Evolutionary conservation across 2,888 invertebrate species (phyloP).

Genomic region (Diplolepis rosae): DNA sequence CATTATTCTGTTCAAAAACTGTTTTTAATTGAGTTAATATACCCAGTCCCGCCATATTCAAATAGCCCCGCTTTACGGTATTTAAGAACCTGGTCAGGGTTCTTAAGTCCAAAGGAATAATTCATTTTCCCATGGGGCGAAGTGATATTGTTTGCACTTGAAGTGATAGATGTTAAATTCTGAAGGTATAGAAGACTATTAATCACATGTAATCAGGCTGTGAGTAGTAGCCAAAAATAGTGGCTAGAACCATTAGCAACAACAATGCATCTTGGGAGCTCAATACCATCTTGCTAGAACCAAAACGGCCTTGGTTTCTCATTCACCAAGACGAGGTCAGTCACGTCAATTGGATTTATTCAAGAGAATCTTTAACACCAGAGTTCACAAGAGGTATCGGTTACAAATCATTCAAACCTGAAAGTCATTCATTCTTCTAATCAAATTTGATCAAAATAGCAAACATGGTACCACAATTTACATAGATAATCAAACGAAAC

Average conservation of each 20-base stretch:
- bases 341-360: conserved; percentile 44
- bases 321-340: conserved; percentile 54
- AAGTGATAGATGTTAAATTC: conserved; percentile 53
- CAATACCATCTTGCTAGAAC: conserved; percentile 61
- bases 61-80: too few species aligned
- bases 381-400: neutral
- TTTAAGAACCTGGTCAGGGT: too few species aligned
- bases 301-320: conserved; percentile 55
- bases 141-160: conserved; percentile 22
- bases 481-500: too few species aligned
- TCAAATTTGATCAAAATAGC: neutral
- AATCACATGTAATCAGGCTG: conserved; percentile 70
- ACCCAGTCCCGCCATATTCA: too few species aligned
- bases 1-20: too few species aligned
- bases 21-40: too few species aligned
- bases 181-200: conserved; percentile 63
- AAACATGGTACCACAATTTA: too few species aligned
- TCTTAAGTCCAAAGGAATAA: too few species aligned
- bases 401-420: neutral
- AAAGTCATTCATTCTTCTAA: neutral
- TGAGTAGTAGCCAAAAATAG: conserved; percentile 63
- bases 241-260: conserved; percentile 67
- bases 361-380: conserved; percentile 43
- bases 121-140: too few species aligned
- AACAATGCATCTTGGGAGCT: conserved; percentile 61